These are phyloP conservation scores for Coelinius sp. DNA, from an alignment of 2,888 invertebrate genomes.

Conservation along the genomic window DNA sequence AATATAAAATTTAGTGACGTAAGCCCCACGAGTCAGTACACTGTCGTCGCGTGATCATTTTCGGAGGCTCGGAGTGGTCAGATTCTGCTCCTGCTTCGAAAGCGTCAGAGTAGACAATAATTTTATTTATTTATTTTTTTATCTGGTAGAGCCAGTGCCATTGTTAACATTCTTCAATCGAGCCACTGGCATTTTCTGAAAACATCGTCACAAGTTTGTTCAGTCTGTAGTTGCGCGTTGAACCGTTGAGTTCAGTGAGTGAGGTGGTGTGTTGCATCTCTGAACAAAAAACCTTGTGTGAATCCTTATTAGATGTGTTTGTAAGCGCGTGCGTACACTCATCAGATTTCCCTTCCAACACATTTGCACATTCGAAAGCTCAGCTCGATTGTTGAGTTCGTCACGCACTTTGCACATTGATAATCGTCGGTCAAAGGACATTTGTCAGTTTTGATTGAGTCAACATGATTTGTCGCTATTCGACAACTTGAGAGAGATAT, in stretches of 20 bases:
- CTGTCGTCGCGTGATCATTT: slow-evolving; percentile 48
- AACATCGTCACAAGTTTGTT: slow-evolving; percentile 35
- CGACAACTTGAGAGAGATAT: neutral
- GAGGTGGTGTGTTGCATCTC: neutral
- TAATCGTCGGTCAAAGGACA: slow-evolving; percentile 15
- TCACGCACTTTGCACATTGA: slow-evolving; percentile 18
- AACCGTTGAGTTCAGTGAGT: neutral
- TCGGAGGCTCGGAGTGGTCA: slow-evolving; percentile 41
- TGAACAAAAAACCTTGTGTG: neutral
- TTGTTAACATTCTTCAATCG: neutral
- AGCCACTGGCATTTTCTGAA: neutral
- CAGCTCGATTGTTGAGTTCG: slow-evolving; percentile 6
- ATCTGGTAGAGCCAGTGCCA: neutral
- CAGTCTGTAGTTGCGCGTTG: slow-evolving; percentile 39
- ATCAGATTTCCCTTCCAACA: neutral
- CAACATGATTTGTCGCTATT: neutral
- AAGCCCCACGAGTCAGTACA: too few relatives aligned
- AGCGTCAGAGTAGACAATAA: neutral
- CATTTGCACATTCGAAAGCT: neutral
- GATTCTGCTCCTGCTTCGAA: neutral
- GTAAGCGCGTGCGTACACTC: neutral
- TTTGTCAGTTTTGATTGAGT: neutral
- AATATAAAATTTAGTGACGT: too few relatives aligned
- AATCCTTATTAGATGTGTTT: neutral
- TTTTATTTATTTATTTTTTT: neutral